Evolutionary conservation across 2,797 vertebrate species (phyloP), one percentile per base, ranked within the genome.

Genomic region (Sternotherus odoratus): DNA sequence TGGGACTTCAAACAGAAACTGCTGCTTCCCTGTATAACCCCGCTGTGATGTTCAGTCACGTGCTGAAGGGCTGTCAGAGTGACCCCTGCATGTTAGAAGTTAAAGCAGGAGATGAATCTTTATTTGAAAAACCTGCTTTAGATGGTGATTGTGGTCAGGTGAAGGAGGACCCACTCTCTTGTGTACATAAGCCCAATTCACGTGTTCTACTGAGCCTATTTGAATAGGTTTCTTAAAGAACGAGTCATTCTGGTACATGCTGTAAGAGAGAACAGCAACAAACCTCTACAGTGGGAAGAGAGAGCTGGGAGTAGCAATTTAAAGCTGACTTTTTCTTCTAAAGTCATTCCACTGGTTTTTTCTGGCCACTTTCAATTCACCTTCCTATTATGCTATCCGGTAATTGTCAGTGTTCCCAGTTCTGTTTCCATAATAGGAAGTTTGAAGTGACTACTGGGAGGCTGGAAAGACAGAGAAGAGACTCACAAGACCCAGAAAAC

Each of bases 401-500:
- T 84, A 94, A 89, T 74, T 50, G 86, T 79, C 11, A 91, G 12
- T 86, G 0, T 63, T 84, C 33, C 87, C 82, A 46, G 19, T 3
- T 90, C 23, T 51, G n/a, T 9, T 88, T 94, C 17, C 81, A 10
- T 51, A 82, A 85, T 3, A 26, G 26, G 87, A 79, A 9, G n/a
- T 86, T 82, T 83, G 16, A 92, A 84, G 36, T 48, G 2, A 5
- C 77, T 79, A 83, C 57, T 83, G n/a, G 82, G 85, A 96, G 72
- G 39, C 87, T 82, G 43, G 82, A 88, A 97, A 81, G 36, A 88
- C 63, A 2, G 15, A 46, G 56, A 11, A 86, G 39, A 86, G 82
- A 87, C 39, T 74, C 63, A 79, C 82, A 87, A 83, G 12, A 28
- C 30, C 1, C 78, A 75, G 16, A 93, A 63, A 23, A 54, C 13